phyloP scores from a whole-genome alignment of 2,113 vertebrate species.

The Grantiella picta region DNA sequence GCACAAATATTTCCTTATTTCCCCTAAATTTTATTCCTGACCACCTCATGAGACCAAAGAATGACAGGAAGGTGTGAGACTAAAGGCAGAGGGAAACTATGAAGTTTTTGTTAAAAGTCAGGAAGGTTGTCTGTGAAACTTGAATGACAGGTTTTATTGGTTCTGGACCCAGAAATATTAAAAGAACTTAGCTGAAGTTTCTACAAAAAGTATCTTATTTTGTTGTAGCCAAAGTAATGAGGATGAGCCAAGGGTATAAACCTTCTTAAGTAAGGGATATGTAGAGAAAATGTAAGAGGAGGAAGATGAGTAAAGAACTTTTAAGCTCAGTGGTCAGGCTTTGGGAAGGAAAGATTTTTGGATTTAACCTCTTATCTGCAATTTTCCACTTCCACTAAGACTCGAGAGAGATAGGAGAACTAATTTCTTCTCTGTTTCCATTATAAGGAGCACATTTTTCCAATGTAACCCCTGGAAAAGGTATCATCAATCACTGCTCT shows the following conservation, averaged over 20 bases:
- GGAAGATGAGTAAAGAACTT: background rate
- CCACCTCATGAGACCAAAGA: background rate
- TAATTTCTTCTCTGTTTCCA: constrained; percentile 57
- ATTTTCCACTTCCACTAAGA: constrained; percentile 11
- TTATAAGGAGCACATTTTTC: constrained; percentile 53
- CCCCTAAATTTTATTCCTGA: background rate
- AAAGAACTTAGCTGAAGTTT: background rate
- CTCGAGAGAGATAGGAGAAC: constrained; percentile 27
- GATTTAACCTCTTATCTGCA: constrained; percentile 26
- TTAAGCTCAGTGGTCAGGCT: background rate
- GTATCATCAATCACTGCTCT: constrained; percentile 58
- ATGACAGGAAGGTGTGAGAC: background rate
- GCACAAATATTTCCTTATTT: background rate
- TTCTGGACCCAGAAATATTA: background rate
- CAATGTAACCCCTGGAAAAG: constrained; percentile 56
- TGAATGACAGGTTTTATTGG: background rate
- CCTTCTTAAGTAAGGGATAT: background rate
- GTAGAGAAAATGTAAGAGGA: background rate
- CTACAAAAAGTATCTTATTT: background rate
- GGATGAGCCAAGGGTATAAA: background rate
- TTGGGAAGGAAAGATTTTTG: background rate
- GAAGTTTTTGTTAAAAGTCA: background rate
- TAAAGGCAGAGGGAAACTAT: background rate
- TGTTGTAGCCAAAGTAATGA: background rate
- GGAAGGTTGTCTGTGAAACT: background rate